Evolutionary conservation across 2,113 vertebrate genomes (phyloP), one percentile per base, ranked within the genome.

Genomic region (Crotalus helleri): DNA sequence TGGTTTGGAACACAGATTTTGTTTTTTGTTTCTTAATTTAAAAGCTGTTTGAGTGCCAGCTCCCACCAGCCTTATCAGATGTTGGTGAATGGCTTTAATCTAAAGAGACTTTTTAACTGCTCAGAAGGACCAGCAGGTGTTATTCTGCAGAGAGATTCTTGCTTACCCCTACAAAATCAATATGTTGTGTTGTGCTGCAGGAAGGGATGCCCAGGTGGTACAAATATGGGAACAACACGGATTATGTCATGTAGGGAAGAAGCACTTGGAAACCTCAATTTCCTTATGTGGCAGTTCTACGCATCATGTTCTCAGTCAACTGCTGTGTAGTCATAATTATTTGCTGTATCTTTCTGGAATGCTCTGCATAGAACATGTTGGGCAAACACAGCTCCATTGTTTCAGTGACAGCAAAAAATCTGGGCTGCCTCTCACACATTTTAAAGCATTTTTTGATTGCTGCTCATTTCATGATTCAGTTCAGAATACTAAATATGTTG

Each of bases 381-480:
- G 54, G 54, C 49, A 46, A 15, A 29, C 23, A 92, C 26, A 69
- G 24, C 29, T 54, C 88, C 85, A 92, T 92, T 88, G 46, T 88
- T 87, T 93, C 44, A 23, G 1, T 15, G 33, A 69, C 23, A 49
- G 15, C 4, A 11, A 59, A 59, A 87, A 88, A 69, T 57, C 51
- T 69, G 74, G 58, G 90, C 55, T 69, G 51, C 58, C 39, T 93
- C 85, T 49, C 24, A 87, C 86, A 92, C 54, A 69, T 92, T 93
- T 93, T 87, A 4, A 87, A 58, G 55, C 57, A 87, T 23, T 88
- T 93, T 44, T 88, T 54, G 55, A 58, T 59, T 59, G 69, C 87
- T 46, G 4, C 9, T 64, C 46, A 87, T 59, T 87, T 61, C 39
- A 87, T 59, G 33, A 69, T 87, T 87, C 81, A 54, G 11, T 46